Evolutionary conservation across 2,888 invertebrate species (phyloP).

Genomic region (Itoplectis maculator): DNA sequence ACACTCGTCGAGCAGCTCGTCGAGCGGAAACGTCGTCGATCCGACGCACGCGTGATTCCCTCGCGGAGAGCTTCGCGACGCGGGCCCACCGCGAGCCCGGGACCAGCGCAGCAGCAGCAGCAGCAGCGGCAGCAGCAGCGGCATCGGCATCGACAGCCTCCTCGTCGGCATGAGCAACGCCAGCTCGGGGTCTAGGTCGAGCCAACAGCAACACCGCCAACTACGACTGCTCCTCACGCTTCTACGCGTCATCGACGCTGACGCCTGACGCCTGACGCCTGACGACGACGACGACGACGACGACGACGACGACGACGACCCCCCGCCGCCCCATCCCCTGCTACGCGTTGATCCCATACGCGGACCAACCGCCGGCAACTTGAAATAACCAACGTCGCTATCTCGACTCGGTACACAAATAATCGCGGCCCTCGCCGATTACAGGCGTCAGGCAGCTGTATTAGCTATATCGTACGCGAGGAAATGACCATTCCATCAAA

Average conservation of each 20-base stretch:
- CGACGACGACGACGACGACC: too few relatives aligned
- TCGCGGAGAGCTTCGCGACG: slow-evolving; percentile 25
- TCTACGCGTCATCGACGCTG: slow-evolving; percentile 45
- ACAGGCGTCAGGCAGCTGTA: too few relatives aligned
- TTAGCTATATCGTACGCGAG: too few relatives aligned
- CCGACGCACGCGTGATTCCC: slow-evolving; percentile 80
- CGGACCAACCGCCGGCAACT: slow-evolving; percentile 18
- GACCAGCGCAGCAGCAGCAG: slow-evolving; percentile 44
- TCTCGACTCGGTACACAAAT: slow-evolving; percentile 38
- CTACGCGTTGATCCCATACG: slow-evolving; percentile 24
- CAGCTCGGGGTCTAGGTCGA: slow-evolving; percentile 33
- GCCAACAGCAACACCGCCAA: slow-evolving; percentile 39
- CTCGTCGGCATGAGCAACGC: neutral
- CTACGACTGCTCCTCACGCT: slow-evolving; percentile 43
- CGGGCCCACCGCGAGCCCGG: slow-evolving; percentile 38
- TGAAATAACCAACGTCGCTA: slow-evolving; percentile 27
- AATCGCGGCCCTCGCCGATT: slow-evolving; percentile 9
- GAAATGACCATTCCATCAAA: too few relatives aligned
- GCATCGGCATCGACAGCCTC: neutral
- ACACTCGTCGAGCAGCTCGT: slow-evolving; percentile 71
- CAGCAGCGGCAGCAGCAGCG: slow-evolving; percentile 13
- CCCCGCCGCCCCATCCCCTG: slow-evolving; percentile 21
- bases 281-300: too few relatives aligned
- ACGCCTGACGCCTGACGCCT: slow-evolving; percentile 28
- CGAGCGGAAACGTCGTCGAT: slow-evolving; percentile 72